Evolutionary conservation across 2,888 invertebrate genomes (phyloP).

Genomic region (Xestia sexstrigata): DNA sequence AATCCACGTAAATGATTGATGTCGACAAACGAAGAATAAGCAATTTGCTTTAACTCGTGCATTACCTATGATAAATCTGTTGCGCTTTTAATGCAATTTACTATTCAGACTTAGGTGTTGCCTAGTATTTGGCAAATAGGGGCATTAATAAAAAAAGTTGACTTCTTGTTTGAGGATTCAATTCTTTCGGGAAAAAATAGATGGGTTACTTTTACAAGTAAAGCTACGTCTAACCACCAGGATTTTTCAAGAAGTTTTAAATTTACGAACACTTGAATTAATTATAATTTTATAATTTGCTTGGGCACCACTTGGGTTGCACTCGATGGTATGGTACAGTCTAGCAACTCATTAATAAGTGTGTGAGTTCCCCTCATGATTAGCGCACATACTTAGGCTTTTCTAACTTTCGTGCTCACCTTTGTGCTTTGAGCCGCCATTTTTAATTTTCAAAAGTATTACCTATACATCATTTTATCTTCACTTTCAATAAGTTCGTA

Average conservation of each 20-base stretch:
- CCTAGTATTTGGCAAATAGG: neutral
- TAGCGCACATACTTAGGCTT: conserved; percentile 2
- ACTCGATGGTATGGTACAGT: conserved; percentile 11
- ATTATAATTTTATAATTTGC: too few relatives aligned
- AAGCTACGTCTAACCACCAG: neutral
- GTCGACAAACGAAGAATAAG: conserved; percentile 10
- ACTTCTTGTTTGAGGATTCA: neutral
- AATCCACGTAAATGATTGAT: neutral
- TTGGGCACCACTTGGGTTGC: neutral
- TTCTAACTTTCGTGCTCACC: conserved; percentile 22
- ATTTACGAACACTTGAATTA: neutral
- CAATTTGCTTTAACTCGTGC: conserved; percentile 9
- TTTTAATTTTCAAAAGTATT: neutral
- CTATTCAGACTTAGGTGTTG: neutral
- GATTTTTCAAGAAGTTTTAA: neutral
- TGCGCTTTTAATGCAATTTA: neutral
- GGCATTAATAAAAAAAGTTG: conserved; percentile 16
- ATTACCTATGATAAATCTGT: neutral
- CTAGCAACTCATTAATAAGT: conserved; percentile 1
- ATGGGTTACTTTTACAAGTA: neutral
- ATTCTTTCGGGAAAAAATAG: too few relatives aligned
- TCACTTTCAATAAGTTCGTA: neutral
- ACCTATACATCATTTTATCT: neutral
- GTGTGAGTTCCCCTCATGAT: conserved; percentile 4
- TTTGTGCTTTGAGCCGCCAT: neutral